Base-by-base conservation (phyloP, 2,113 vertebrate genomes). In the Crotophaga sulcirostris region DNA sequence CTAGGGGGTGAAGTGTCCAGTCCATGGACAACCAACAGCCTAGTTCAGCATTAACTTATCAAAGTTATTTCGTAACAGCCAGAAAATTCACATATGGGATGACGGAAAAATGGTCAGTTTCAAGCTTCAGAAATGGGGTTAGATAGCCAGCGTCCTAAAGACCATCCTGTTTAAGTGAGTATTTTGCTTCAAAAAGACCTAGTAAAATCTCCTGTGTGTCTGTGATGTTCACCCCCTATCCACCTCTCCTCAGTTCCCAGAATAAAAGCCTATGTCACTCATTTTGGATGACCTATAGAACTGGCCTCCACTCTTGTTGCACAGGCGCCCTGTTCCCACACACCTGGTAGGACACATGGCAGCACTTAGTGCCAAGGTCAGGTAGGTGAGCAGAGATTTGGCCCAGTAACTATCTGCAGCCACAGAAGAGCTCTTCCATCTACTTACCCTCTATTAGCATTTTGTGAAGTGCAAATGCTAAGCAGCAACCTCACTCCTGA, bases 321-420 rank as follows among this genome's bases (percentile, higher is more conserved):
- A 38, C 13, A 74, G 7, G 26, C 26, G 16, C 11, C 3, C 28
- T 77, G 31, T 23, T 77, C 26, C 54, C 29, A 77, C 36, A 40
- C 25, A 62, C 9, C 5, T 16, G 3, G 44, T n/a, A 52, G 20
- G 19, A 31, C 23, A 55, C 16, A 12, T 0, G 6, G n/a, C 56
- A 89, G 70, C 29, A 38, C 16, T 12, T 40, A 55, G 12, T 38
- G 25, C 58, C 54, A 51, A 54, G 19, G 56, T 63, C 90, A 76
- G 25, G 26, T 31, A 52, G 15, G 1, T 7, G 51, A 67, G 67
- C 36, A 82, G 16, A 69, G 86, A 45, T 51, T 60, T 44, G 45
- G n/a, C 42, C 33, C 31, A 40, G 21, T 6, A n/a, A 26, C 29
- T 52, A 21, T 2, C 3, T 25, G 19, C 51, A 77, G 38, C 17